Percentiles rank a stretch among this genome's conserved stretches.
Evolutionary conservation across 2,888 invertebrate species (phyloP).

Genomic region (Epinotia bilunana): DNA sequence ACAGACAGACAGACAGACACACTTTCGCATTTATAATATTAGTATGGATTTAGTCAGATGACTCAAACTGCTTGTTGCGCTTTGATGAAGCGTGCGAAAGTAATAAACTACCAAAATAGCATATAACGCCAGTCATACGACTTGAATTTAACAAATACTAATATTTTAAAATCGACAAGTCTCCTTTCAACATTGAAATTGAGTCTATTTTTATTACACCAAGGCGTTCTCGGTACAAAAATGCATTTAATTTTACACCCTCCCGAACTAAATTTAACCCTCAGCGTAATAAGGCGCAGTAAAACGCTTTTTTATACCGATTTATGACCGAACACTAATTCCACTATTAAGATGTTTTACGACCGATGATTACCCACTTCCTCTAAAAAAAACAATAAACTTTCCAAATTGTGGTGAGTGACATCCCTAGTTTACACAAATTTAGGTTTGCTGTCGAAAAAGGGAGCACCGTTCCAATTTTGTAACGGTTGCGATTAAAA

Average conservation of each 20-base stretch:
- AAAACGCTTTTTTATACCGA: conserved; percentile 12
- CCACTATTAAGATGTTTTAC: conserved; percentile 41
- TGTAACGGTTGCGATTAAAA: neutral
- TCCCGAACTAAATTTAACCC: conserved; percentile 18
- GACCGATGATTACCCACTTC: conserved; percentile 39
- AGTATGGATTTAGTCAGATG: too few relatives aligned
- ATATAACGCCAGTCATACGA: neutral
- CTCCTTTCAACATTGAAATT: neutral
- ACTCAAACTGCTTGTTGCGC: too few relatives aligned
- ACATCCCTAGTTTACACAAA: conserved; percentile 33
- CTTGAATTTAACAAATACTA: neutral
- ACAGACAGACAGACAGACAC: too few relatives aligned
- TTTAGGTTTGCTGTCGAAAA: conserved; percentile 22
- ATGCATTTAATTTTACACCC: conserved; percentile 14
- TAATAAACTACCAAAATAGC: too few relatives aligned
- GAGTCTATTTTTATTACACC: neutral
- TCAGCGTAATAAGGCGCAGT: conserved; percentile 21
- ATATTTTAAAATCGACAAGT: neutral
- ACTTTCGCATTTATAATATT: too few relatives aligned
- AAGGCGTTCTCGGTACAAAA: neutral
- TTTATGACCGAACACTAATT: conserved; percentile 39
- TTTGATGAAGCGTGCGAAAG: too few relatives aligned
- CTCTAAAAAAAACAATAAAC: conserved; percentile 30
- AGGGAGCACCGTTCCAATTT: neutral
- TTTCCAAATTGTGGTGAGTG: conserved; percentile 39